Evolutionary conservation across 2,113 vertebrate genomes (phyloP).

Genomic region (Ciconia boyciana): DNA sequence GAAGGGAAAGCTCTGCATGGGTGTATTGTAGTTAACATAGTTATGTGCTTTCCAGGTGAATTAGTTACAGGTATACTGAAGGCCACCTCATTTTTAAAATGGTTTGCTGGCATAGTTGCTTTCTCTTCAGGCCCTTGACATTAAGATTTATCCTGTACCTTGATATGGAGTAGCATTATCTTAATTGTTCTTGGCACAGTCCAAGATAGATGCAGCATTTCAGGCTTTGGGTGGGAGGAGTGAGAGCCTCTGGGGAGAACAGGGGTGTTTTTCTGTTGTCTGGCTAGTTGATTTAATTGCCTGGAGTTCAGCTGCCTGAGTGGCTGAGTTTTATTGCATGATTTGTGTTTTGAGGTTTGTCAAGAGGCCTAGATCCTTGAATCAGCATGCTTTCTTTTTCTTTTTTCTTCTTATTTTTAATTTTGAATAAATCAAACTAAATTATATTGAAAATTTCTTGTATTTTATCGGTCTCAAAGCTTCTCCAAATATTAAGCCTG

Average conservation of each 20-base stretch:
- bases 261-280: constrained; percentile 22
- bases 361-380: neutral
- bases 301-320: constrained; percentile 4
- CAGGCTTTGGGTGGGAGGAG: neutral
- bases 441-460: neutral
- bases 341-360: constrained; percentile 24
- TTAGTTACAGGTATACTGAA: neutral
- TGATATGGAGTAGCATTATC: neutral
- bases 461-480: neutral
- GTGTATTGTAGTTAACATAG: neutral
- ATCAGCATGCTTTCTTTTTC: neutral
- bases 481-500: neutral
- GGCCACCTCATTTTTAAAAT: neutral
- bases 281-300: constrained; percentile 22
- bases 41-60: neutral
- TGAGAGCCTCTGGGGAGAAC: neutral
- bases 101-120: neutral
- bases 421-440: neutral
- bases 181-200: neutral
- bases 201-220: neutral
- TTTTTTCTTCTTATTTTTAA: neutral
- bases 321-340: neutral
- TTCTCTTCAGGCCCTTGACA: neutral
- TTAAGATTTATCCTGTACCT: neutral
- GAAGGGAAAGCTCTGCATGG: neutral